Evolutionary conservation across 2,888 invertebrate genomes (phyloP).

Genomic region (Steinernema scapterisci): DNA sequence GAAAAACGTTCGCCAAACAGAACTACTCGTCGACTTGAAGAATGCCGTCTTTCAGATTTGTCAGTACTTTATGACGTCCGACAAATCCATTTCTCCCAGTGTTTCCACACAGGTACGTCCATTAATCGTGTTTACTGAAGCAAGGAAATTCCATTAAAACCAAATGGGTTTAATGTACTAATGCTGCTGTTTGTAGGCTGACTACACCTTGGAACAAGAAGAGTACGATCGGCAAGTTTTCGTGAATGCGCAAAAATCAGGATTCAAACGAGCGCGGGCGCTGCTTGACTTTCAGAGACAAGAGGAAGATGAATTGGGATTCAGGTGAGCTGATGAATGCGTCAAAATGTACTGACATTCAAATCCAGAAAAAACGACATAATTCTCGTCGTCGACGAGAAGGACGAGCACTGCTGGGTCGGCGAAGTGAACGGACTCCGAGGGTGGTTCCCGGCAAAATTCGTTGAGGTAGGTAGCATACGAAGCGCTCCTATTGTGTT

Average conservation of each 20-base stretch:
- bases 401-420: conserved; percentile 73
- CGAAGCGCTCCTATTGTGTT: too few relatives aligned
- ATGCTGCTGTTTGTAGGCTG: conserved; percentile 73
- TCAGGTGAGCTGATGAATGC: conserved; percentile 70
- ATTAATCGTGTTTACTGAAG: too few relatives aligned
- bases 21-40: conserved; percentile 93
- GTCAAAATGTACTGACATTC: neutral
- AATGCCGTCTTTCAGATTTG: conserved; percentile 92
- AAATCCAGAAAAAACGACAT: conserved; percentile 87
- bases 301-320: conserved; percentile 91
- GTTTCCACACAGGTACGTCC: conserved; percentile 44
- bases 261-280: conserved; percentile 89
- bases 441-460: conserved; percentile 73
- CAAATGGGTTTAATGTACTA: too few relatives aligned
- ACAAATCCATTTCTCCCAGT: conserved; percentile 75
- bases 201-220: conserved; percentile 94
- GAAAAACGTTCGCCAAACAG: conserved; percentile 96
- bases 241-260: conserved; percentile 85
- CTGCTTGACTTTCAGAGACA: conserved; percentile 84
- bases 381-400: conserved; percentile 79
- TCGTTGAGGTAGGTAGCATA: conserved; percentile 69
- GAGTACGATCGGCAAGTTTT: conserved; percentile 90
- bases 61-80: conserved; percentile 89
- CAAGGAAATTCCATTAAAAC: too few relatives aligned
- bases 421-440: conserved; percentile 71